These are phyloP conservation scores for Heloderma charlesbogerti DNA, from an alignment of 2,113 vertebrate species.

Conservation along the genomic window DNA sequence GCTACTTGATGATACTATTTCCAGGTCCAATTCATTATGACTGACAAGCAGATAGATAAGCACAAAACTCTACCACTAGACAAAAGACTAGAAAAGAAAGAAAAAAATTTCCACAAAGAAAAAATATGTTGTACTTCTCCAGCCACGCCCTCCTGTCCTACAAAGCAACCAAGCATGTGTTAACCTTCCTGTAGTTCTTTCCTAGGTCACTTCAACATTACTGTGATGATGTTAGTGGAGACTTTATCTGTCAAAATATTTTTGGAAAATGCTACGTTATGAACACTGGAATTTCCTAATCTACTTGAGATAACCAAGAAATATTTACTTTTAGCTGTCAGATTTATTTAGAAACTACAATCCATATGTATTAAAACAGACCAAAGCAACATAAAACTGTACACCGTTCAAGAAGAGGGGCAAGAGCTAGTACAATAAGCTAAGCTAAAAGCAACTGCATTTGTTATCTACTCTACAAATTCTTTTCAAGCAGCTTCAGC, in stretches of 20 bases:
- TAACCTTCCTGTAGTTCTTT: slow-evolving; percentile 34
- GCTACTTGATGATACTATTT: not conserved
- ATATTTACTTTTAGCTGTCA: slow-evolving; percentile 34
- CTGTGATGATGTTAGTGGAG: slow-evolving; percentile 54
- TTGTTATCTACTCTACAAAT: not conserved
- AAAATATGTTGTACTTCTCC: slow-evolving; percentile 15
- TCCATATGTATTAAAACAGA: not conserved
- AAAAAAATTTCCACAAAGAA: no score
- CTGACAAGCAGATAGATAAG: not conserved
- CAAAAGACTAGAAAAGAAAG: fast-evolving
- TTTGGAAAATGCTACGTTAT: slow-evolving; percentile 48
- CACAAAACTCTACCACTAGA: not conserved
- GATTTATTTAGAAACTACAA: slow-evolving; percentile 37
- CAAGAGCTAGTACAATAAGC: not conserved
- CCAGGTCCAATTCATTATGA: not conserved
- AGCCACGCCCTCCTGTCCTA: not conserved
- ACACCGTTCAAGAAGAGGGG: slow-evolving; percentile 10
- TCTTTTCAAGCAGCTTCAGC: not conserved
- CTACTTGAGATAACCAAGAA: slow-evolving; percentile 41
- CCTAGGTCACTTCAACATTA: slow-evolving; percentile 61
- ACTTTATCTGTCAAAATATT: slow-evolving; percentile 50
- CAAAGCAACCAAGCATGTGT: slow-evolving; percentile 24
- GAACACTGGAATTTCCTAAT: slow-evolving; percentile 35
- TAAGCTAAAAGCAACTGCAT: not conserved
- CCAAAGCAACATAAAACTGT: slow-evolving; percentile 43